Evolutionary conservation across 2,113 vertebrate genomes (phyloP).

Genomic region (Ammodytes marinus): DNA sequence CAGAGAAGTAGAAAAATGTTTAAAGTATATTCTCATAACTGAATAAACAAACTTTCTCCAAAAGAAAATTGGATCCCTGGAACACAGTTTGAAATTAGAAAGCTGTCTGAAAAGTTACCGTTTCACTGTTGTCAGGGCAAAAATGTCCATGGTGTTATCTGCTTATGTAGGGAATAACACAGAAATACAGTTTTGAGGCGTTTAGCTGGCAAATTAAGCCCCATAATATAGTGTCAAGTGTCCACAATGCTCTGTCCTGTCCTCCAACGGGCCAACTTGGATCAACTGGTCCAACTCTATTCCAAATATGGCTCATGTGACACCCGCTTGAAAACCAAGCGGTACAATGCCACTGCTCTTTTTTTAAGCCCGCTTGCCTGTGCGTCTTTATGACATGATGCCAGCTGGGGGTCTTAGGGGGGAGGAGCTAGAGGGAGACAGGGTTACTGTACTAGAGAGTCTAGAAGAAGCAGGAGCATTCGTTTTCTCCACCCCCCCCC

Average conservation of each 20-base stretch:
- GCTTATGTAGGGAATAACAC: neutral
- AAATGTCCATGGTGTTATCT: neutral
- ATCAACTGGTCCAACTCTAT: constrained; percentile 13
- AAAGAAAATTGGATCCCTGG: too few species aligned
- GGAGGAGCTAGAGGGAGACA: neutral
- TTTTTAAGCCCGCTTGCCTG: constrained; percentile 67
- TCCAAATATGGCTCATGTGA: constrained; percentile 77
- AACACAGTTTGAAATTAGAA: too few species aligned
- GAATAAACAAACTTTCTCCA: too few species aligned
- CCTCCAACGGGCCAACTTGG: constrained; percentile 6
- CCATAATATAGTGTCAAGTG: neutral
- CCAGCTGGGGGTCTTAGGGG: constrained; percentile 17
- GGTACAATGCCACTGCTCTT: constrained; percentile 75
- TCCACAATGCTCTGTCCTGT: neutral
- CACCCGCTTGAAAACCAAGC: constrained; percentile 16
- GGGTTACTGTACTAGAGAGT: constrained; percentile 36
- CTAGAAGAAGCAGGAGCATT: constrained; percentile 57
- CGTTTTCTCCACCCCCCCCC: neutral
- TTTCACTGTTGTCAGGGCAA: too few species aligned
- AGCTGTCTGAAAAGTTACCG: too few species aligned
- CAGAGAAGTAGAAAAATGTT: too few species aligned
- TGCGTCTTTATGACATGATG: constrained; percentile 49
- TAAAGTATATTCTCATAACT: too few species aligned
- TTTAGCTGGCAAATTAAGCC: neutral
- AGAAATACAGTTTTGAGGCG: neutral